Percentiles rank a stretch among this genome's conserved stretches.
These are phyloP conservation scores for Polyergus mexicanus DNA, from an alignment of 1,140 invertebrate species.

Conservation along the genomic window DNA sequence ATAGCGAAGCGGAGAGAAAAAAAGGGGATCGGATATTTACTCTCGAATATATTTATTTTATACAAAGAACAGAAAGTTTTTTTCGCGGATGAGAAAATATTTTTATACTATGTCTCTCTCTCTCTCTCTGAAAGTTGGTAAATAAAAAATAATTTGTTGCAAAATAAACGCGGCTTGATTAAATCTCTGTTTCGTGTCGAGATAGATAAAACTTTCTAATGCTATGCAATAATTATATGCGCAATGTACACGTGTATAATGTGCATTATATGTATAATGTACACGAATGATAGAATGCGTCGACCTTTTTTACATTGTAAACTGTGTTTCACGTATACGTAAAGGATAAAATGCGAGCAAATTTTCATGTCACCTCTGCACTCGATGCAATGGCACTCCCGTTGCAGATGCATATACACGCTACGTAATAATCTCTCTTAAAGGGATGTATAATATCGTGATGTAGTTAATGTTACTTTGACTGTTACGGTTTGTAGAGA, in stretches of 20 bases:
- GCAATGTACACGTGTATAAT: too few relatives aligned
- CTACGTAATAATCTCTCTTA: neutral
- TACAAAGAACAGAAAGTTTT: slow-evolving; percentile 28
- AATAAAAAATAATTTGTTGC: neutral
- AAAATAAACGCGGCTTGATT: too few relatives aligned
- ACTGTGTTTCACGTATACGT: neutral
- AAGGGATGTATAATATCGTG: neutral
- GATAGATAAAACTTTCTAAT: neutral
- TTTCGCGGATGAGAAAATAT: neutral
- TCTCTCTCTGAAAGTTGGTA: neutral
- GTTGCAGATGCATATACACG: neutral
- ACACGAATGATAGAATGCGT: too few relatives aligned
- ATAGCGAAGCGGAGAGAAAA: neutral
- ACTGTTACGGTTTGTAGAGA: slow-evolving; percentile 41
- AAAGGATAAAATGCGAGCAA: slow-evolving; percentile 38
- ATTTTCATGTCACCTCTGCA: neutral
- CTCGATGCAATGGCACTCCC: neutral
- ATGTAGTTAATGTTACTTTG: slow-evolving; percentile 42
- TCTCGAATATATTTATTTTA: neutral
- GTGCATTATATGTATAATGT: too few relatives aligned
- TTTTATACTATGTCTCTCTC: neutral
- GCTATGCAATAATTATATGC: neutral
- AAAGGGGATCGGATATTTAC: slow-evolving; percentile 25
- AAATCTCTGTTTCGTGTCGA: neutral
- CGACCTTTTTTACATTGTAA: neutral